phyloP scores from a whole-genome alignment of 2,113 vertebrate genomes.

The Limanda limanda region DNA sequence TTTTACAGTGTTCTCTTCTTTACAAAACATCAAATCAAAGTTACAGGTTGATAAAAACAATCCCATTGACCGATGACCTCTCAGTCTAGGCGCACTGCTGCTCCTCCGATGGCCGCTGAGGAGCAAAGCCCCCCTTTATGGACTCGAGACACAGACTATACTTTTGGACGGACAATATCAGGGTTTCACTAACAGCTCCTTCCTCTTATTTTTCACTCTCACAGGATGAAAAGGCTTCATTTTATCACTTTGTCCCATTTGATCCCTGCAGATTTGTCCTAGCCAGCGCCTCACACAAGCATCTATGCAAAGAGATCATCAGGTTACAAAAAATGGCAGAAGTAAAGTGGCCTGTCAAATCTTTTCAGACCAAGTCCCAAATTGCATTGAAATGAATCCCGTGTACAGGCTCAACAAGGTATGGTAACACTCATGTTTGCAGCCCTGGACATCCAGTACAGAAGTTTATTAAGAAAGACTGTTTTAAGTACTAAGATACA shows the following conservation, averaged over 20 bases:
- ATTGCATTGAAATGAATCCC: slow-evolving; percentile 2
- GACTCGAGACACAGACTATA: slow-evolving; percentile 24
- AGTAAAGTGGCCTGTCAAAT: slow-evolving; percentile 27
- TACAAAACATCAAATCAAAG: slow-evolving; percentile 74
- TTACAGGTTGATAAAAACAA: slow-evolving; percentile 32
- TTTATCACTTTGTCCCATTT: slow-evolving; percentile 9
- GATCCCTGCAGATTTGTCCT: slow-evolving; percentile 13
- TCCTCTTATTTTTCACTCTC: slow-evolving; percentile 8
- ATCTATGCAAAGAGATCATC: slow-evolving; percentile 30
- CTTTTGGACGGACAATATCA: background rate
- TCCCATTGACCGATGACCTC: slow-evolving; percentile 5
- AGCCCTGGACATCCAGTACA: slow-evolving; percentile 47
- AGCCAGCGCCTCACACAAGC: slow-evolving; percentile 4
- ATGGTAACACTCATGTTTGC: slow-evolving; percentile 35
- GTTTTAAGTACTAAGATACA: slow-evolving; percentile 69
- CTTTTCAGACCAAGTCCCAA: slow-evolving; percentile 9
- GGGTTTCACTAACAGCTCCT: slow-evolving; percentile 28
- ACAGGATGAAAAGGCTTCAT: background rate
- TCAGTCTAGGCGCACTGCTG: background rate
- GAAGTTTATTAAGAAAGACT: slow-evolving; percentile 55
- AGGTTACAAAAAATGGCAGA: slow-evolving; percentile 32
- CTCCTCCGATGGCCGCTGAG: slow-evolving; percentile 10
- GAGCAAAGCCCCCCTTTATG: slow-evolving; percentile 1
- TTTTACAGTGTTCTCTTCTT: slow-evolving; percentile 51
- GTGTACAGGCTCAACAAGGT: slow-evolving; percentile 23